Evolutionary conservation across 1,140 invertebrate species (phyloP), one percentile per base, ranked within the genome.

Genomic region (Palaemon carinicauda): DNA sequence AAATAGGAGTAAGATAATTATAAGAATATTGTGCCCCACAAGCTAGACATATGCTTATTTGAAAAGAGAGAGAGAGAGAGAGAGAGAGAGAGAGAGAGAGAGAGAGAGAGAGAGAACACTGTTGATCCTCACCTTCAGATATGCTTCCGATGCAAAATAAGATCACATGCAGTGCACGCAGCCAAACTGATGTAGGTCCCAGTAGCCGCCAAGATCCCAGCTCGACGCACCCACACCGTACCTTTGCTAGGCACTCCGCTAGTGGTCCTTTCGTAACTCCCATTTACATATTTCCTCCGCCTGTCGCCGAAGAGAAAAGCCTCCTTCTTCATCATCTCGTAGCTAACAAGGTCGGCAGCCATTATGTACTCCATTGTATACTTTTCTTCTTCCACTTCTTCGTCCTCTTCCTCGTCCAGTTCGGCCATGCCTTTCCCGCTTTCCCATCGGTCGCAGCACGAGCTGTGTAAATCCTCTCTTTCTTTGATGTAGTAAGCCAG

Each of bases 101-200:
- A 17, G 56, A 15, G 56, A 17, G 56, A 7, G 0, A 0, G 14
- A 12, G 17, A 9, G n/a, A 9, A 10, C 19, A 1, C 1, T 15
- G 2, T 1, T 5, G 21, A 27, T 29, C 21, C 83, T 80, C 31
- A 86, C 83, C 83, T 86, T 10, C 83, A 51, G 4, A 86, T 50
- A 15, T 86, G 83, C 29, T 86, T 86, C 73, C 83, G 71, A 75
- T 86, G 83, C 14, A 60, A 24, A 15, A 86, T 86, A 27, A 86
- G 56, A 21, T 86, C 83, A 75, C 83, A 86, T 56, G 83, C 83
- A 0, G 77, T 77, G 17, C 83, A 86, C 31, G 71, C 83, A 1
- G 77, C 75, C 9, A 86, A 65, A 27, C 77, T 60, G 50, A 77
- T 86, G 77, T 80, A 65, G 4, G 83, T 86, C 77, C 83, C 83